A percentile compares a stretch with the other conserved stretches of the same genome.
Evolutionary conservation across 2,888 invertebrate genomes (phyloP).

Genomic region (Drosophila barbarae): DNA sequence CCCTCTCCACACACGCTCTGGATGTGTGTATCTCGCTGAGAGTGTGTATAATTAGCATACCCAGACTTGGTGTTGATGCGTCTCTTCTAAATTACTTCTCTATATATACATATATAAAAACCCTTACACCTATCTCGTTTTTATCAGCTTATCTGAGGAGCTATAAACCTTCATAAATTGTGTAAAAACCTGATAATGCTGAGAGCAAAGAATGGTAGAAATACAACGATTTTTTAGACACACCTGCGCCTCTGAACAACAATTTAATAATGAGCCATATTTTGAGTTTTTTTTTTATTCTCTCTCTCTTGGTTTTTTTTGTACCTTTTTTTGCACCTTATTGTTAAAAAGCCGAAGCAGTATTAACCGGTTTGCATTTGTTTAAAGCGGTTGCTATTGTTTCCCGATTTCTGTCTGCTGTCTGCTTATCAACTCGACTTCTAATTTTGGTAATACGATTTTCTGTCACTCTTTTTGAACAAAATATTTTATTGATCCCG

Average conservation of each 20-base stretch:
- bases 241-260: conserved; percentile 21
- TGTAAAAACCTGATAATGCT: conserved; percentile 29
- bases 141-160: conserved; percentile 12
- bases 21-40: conserved; percentile 18
- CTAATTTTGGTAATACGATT: conserved; percentile 35
- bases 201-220: conserved; percentile 1
- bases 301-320: not conserved
- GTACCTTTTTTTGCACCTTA: conserved; percentile 36
- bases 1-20: conserved; percentile 2
- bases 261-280: conserved; percentile 11
- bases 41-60: conserved; percentile 39
- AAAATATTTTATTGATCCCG: conserved; percentile 22
- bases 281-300: not conserved
- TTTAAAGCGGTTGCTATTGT: conserved; percentile 37
- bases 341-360: conserved; percentile 36
- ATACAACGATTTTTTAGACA: conserved; percentile 1
- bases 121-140: not conserved
- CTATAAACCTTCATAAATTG: not conserved
- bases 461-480: conserved; percentile 15
- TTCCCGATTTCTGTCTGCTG: conserved; percentile 4
- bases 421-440: conserved; percentile 28
- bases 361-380: conserved; percentile 44
- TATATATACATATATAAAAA: not conserved
- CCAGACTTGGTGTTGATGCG: not conserved
- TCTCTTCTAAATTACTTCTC: not conserved